phyloP scores from a whole-genome alignment of 2,113 vertebrate species.

The Platanista minor region DNA sequence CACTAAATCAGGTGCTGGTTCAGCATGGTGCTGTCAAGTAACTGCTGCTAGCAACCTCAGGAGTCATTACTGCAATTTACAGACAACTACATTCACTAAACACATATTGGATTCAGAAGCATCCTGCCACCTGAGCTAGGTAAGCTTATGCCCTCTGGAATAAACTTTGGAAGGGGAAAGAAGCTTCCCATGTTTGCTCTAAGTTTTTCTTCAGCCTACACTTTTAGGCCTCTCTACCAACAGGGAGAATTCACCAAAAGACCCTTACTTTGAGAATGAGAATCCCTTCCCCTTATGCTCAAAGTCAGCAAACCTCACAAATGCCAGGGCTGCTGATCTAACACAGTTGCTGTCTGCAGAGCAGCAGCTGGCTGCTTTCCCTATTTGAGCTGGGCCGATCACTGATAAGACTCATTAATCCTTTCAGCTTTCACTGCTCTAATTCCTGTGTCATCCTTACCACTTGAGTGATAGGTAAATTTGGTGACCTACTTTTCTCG shows the following conservation, averaged over 20 bases:
- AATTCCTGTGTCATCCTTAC: constrained; percentile 14
- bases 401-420: constrained; percentile 4
- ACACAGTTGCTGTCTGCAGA: neutral
- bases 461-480: constrained; percentile 20
- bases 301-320: neutral
- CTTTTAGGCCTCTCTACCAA: constrained; percentile 22
- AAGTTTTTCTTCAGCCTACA: constrained; percentile 7
- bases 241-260: neutral
- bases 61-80: neutral
- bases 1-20: neutral
- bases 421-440: neutral
- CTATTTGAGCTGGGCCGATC: neutral
- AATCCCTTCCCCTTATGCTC: neutral
- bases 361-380: neutral
- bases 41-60: neutral
- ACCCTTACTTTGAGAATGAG: neutral
- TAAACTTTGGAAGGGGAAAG: constrained; percentile 1
- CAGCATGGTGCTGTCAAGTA: neutral
- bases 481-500: constrained; percentile 47
- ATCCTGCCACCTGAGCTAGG: neutral
- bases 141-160: neutral
- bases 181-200: neutral
- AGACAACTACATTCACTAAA: constrained; percentile 18
- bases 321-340: neutral
- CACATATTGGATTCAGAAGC: neutral